Evolutionary conservation across 2,797 vertebrate species (phyloP), one percentile per base, ranked within the genome.

Genomic region (Pangasius djambal): DNA sequence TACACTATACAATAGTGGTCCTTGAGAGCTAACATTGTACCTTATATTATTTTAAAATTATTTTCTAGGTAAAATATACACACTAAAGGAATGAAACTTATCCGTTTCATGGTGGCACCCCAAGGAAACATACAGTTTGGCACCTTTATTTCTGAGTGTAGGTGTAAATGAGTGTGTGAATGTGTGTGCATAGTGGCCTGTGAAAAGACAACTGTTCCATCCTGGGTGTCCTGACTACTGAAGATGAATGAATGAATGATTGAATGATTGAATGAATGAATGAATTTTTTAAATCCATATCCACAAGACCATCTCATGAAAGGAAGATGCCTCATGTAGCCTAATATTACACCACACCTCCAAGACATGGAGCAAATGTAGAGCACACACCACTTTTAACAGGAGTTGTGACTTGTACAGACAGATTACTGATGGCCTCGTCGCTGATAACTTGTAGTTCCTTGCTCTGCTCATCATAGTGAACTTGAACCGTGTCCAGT

Each of bases 361-460:
- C 20, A 44, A 83, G 22, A 65, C 81, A 16, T 0, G 10, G 15
- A 77, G 28, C 92, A 40, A 55, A 31, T n/a, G 4, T 6, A 48
- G 13, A 87, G 52, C 28, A 93, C 98, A 94, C 95, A 98, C 98
- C 97, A 83, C 96, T 97, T 92, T 97, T 97, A 57, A 96, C 89
- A 0, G 98, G 98, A 5, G 96, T 95, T 74, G 94, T 90, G 93
- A 99, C 90, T 2, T 97, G 95, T 83, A 99, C 94, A 1, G 94
- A 94, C n/a, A 95, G 90, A 67, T 88, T 63, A 59, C 92, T 92
- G 89, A 93, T 91, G 25, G 95, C 48, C 87, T 91, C 90, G 37
- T 95, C 92, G 0, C 94, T 94, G 44, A 90, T 48, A 88, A 98
- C 95, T 0, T 92, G 77, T 91, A 97, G 92, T 93, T 97, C 96